These are phyloP conservation scores for Antigone vipio DNA, from an alignment of 2,113 vertebrate species.

Conservation along the genomic window DNA sequence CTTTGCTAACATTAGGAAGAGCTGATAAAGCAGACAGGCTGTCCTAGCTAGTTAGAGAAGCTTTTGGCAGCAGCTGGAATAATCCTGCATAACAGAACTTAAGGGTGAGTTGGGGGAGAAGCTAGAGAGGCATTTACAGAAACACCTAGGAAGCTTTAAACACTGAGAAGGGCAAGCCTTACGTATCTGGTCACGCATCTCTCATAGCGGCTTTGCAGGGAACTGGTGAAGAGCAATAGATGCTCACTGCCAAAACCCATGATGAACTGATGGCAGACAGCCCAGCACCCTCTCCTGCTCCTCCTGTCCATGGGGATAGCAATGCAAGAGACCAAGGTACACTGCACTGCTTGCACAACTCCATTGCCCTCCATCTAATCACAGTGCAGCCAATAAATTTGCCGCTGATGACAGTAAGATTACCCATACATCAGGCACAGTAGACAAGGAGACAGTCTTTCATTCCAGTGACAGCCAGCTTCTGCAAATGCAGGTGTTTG, in stretches of 20 bases:
- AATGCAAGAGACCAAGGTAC: not conserved
- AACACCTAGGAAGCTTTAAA: not conserved
- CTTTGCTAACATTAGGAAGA: not conserved
- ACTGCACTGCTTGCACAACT: not conserved
- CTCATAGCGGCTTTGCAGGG: not conserved
- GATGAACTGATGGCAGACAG: not conserved
- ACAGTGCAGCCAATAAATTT: not conserved
- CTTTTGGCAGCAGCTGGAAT: not conserved
- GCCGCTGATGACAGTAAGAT: not conserved
- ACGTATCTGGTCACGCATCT: rapidly evolving
- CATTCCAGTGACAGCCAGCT: not conserved
- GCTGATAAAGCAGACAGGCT: not conserved
- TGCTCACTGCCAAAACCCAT: not conserved
- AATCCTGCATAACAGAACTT: not conserved
- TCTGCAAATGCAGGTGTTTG: not conserved
- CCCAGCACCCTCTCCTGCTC: not conserved
- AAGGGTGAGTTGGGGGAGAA: not conserved
- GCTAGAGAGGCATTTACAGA: not conserved
- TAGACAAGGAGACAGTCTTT: not conserved
- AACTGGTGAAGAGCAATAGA: not conserved
- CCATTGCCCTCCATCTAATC: not conserved
- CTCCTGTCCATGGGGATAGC: not conserved
- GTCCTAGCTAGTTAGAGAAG: not conserved
- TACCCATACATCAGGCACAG: not conserved
- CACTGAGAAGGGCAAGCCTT: not conserved